Conservation (phyloP, 1,140 invertebrate genomes). For the Copidosoma floridanum region DNA sequence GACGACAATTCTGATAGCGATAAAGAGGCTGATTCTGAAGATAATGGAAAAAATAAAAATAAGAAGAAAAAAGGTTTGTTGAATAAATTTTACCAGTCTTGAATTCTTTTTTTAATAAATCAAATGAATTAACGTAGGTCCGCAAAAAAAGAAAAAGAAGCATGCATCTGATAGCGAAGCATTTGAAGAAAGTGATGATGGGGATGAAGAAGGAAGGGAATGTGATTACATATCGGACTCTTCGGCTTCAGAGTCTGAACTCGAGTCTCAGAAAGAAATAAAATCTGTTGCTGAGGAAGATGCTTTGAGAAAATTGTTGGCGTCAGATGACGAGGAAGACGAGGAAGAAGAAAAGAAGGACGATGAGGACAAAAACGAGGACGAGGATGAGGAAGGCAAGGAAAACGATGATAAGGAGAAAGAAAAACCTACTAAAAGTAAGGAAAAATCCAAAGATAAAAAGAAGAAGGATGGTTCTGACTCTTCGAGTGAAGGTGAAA, state of each 20-base stretch:
- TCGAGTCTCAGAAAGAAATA: constrained; percentile 69
- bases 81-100: constrained; percentile 12
- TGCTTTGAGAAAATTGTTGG: constrained; percentile 80
- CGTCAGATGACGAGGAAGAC: constrained; percentile 87
- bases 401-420: constrained; percentile 32
- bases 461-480: constrained; percentile 58
- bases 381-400: constrained; percentile 48
- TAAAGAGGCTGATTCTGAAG: constrained; percentile 66
- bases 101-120: constrained; percentile 26
- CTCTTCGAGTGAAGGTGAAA: constrained; percentile 74
- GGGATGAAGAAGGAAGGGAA: constrained; percentile 92
- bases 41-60: constrained; percentile 65
- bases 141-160: constrained; percentile 74
- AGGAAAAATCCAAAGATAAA: constrained; percentile 51
- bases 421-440: constrained; percentile 50
- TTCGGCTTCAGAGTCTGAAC: constrained; percentile 76
- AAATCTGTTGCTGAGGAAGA: constrained; percentile 89
- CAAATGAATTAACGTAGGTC: too few species aligned
- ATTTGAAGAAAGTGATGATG: constrained; percentile 94
- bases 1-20: constrained; percentile 73
- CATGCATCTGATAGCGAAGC: constrained; percentile 82
- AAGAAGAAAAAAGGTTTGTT: constrained; percentile 65
- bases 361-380: constrained; percentile 62
- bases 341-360: constrained; percentile 70
- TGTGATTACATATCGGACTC: constrained; percentile 84